These are phyloP conservation scores for Anguilla japonica DNA, from an alignment of 2,113 vertebrate species.

Conservation along the genomic window DNA sequence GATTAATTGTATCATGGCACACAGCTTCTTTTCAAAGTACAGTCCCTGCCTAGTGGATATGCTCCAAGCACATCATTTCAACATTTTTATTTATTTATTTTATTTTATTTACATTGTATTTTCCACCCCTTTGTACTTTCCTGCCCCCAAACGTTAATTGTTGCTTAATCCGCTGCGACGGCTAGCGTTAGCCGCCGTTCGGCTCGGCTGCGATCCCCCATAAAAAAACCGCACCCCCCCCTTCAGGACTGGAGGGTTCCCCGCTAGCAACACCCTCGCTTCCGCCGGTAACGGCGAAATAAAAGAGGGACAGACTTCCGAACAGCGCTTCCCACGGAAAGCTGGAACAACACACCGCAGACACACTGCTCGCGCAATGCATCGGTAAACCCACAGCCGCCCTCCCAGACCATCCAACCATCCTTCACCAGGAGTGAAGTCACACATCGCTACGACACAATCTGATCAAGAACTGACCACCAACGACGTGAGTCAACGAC, in stretches of 20 bases:
- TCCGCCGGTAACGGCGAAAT: too few species aligned
- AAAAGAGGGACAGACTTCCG: slow-evolving; percentile 8
- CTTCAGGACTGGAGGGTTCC: not conserved
- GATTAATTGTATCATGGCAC: slow-evolving; percentile 27
- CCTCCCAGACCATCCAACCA: too few species aligned
- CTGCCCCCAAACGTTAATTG: slow-evolving; percentile 37
- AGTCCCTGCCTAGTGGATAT: slow-evolving; percentile 22
- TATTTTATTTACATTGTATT: not conserved
- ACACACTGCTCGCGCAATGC: too few species aligned
- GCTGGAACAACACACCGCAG: not conserved
- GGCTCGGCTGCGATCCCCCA: too few species aligned
- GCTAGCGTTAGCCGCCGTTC: not conserved
- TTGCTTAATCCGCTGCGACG: slow-evolving; percentile 18
- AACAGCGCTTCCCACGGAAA: slow-evolving; percentile 26
- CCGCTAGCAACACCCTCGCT: slow-evolving; percentile 23
- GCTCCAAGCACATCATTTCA: slow-evolving; percentile 39
- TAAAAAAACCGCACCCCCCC: slow-evolving; percentile 15
- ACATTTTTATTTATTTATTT: slow-evolving; percentile 6
- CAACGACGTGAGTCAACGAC: not conserved
- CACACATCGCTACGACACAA: not conserved
- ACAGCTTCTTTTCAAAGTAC: slow-evolving; percentile 9
- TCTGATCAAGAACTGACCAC: not conserved
- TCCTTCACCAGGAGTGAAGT: too few species aligned
- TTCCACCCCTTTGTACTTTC: too few species aligned
- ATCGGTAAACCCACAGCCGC: too few species aligned